Evolutionary conservation across 2,888 invertebrate species (phyloP).

Genomic region (Calliphora vomitoria): DNA sequence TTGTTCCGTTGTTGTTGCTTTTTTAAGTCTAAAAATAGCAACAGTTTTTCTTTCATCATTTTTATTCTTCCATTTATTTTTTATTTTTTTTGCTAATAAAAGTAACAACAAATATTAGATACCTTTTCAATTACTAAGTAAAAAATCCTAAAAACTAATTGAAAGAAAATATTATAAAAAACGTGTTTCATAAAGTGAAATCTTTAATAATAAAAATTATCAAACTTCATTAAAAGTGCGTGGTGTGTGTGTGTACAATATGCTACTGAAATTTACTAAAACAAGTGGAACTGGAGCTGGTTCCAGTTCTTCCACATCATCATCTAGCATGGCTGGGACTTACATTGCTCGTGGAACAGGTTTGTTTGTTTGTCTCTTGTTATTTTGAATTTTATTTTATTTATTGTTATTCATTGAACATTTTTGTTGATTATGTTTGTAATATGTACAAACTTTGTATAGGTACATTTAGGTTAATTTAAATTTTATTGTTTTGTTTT

Average conservation of each 20-base stretch:
- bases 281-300: slow-evolving; percentile 79
- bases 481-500: slow-evolving; percentile 14
- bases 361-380: slow-evolving; percentile 75
- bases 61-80: background rate
- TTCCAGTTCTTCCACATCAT: slow-evolving; percentile 77
- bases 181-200: slow-evolving; percentile 39
- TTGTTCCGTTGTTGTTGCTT: background rate
- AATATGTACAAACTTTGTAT: too few species aligned
- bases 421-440: background rate
- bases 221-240: background rate
- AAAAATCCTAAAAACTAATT: background rate
- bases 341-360: slow-evolving; percentile 81
- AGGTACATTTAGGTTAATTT: background rate
- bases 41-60: slow-evolving; percentile 23
- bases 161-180: slow-evolving; percentile 10
- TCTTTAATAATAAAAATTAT: background rate
- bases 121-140: background rate
- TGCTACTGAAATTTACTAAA: slow-evolving; percentile 82
- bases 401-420: background rate
- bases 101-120: slow-evolving; percentile 10
- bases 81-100: slow-evolving; percentile 6
- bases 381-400: background rate
- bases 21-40: slow-evolving; percentile 45
- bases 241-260: slow-evolving; percentile 68
- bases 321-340: slow-evolving; percentile 77